phyloP scores from a whole-genome alignment of 2,888 invertebrate genomes.

The Himalopsyche japonica region DNA sequence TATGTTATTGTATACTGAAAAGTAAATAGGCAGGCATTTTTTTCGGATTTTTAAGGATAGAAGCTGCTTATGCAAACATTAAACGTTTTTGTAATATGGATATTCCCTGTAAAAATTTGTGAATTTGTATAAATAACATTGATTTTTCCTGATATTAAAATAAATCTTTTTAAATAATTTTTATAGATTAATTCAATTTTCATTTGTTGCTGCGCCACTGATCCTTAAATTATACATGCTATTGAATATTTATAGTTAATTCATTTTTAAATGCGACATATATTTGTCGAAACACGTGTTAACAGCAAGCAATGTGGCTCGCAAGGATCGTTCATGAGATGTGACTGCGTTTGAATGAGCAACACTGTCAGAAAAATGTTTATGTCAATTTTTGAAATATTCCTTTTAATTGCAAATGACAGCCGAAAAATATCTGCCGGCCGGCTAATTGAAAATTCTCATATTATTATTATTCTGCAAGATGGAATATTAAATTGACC shows the following conservation, averaged over 20 bases:
- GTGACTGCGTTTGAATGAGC: neutral
- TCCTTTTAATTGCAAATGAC: slow-evolving; percentile 3
- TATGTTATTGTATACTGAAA: no score
- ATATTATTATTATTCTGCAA: neutral
- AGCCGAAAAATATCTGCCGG: neutral
- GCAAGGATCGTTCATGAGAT: neutral
- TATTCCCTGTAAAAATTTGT: no score
- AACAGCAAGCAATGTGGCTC: neutral
- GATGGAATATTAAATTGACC: neutral
- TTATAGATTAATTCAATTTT: no score
- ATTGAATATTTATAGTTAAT: neutral
- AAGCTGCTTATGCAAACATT: no score
- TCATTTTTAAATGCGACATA: neutral
- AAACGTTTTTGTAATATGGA: no score
- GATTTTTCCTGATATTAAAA: no score
- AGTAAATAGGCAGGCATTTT: no score
- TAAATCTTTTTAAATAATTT: no score
- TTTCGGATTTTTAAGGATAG: no score
- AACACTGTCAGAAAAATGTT: slow-evolving; percentile 7
- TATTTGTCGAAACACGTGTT: neutral
- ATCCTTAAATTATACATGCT: neutral
- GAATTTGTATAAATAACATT: no score
- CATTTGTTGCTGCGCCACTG: no score
- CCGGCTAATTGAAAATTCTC: neutral
- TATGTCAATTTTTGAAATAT: slow-evolving; percentile 4